Evolutionary conservation across 2,797 vertebrate species (phyloP), one percentile per base, ranked within the genome.

Genomic region (Carcharodon carcharias): DNA sequence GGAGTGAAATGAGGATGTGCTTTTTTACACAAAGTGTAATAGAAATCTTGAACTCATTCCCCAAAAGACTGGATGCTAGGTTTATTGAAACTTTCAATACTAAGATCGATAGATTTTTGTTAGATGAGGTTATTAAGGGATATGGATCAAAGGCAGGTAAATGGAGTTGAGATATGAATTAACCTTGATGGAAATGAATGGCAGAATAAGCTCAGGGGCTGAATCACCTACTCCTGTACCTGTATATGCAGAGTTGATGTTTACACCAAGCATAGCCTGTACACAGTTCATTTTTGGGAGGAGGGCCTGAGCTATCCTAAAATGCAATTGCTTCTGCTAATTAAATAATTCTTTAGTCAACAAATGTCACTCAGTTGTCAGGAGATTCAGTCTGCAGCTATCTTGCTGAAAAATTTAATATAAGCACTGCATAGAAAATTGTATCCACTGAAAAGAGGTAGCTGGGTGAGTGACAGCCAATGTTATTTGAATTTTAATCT

Each of bases 401-500:
- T 61, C 50, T 67, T 40, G 61, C 63, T 69, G 94, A 95, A 95
- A 95, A 73, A 95, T 95, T 95, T 95, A 73, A 73, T 21, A 95
- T 14, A 71, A 71, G 23, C n/a, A 93, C 63, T 67, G 91, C 91
- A 93, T 67, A 67, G 61, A 93, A 93, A 91, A 91, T 91, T 91
- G 63, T 73, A 67, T 93, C 31, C 94, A 95, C 50, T 95, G 40
- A 69, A 45, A 45, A 73, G 67, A 95, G 40, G 94, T 67, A 26
- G 94, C 94, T 71, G 65, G 35, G 35, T 95, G 67, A 71, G 94
- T 71, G 94, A 73, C 65, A 95, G 69, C 54, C 67, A 58, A 31
- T 71, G 69, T 77, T 77, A 77, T 71, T 31, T 56, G 69, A 77
- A 95, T 95, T 77, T 71, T 35, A 77, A 58, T 95, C 69, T 95